Base-by-base conservation (phyloP, 1,140 invertebrate species). In the Drosophila littoralis region DNA sequence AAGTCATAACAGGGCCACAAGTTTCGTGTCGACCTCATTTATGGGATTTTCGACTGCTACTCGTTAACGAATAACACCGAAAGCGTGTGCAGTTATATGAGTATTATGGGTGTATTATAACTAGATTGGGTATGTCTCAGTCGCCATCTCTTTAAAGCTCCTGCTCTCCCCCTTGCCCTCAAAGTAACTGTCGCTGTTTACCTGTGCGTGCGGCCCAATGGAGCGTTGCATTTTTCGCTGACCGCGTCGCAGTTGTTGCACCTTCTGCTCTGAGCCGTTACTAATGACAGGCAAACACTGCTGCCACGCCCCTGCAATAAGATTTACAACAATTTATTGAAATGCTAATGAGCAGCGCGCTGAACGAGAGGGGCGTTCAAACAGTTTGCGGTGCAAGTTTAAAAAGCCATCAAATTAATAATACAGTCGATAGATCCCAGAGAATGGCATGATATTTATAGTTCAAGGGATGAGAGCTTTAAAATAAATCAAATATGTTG, bases 241-340 rank as follows among this genome's bases (percentile, higher is more conserved):
- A 50, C 59, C 52, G 72, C 50, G 63, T 75, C 58, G 67, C 45
- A 50, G 54, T 54, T 42, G 70, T 75, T 61, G 64, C 77, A 76
- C 58, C 72, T 63, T 69, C 52, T 51, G 57, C 80, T 64, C 66
- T 78, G 40, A 74, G 71, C 70, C 67, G 52, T 73, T 48, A 85
- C 75, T 86, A 79, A 85, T 86, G 71, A 86, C 38, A 51, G 64
- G 28, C 55, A 79, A 85, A 81, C 55, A 78, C 36, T 48, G 45
- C 32, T 65, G 66, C 43, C 72, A 73, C 76, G 60, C 63, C 79
- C 54, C 32, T 46, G 55, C 50, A 45, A 55, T 36, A 48, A 35
- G 28, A 35, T 17, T 45, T 54, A 61, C 38, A 46, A 38, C 22
- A 54, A 22, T 28, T 50, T 55, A 52, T 43, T 60, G 66, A 59